Evolutionary conservation across 2,113 vertebrate genomes (phyloP).

Genomic region (Serilophus lunatus): DNA sequence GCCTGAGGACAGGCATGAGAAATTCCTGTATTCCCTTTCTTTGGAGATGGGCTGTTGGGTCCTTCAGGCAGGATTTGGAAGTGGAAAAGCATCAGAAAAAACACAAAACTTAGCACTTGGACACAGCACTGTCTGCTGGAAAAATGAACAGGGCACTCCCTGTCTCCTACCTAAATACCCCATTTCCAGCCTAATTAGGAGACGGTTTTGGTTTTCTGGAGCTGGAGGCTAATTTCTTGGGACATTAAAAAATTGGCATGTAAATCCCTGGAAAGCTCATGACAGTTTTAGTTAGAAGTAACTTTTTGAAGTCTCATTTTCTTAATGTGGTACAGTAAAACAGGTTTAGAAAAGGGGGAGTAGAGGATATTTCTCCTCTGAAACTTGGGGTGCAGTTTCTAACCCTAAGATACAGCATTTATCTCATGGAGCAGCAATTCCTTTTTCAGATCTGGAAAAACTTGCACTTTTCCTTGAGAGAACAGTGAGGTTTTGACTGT

Average conservation of each 20-base stretch:
- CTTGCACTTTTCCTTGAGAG: neutral
- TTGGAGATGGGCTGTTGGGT: neutral
- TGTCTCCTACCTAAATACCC: neutral
- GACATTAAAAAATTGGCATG: neutral
- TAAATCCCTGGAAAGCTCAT: neutral
- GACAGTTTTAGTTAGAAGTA: neutral
- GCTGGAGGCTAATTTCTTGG: neutral
- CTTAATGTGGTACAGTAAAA: neutral
- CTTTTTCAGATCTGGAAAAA: neutral
- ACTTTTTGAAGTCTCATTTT: neutral
- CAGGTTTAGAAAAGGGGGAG: neutral
- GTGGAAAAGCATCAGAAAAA: neutral
- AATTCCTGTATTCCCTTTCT: neutral
- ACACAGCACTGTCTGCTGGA: neutral
- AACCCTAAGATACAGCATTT: neutral
- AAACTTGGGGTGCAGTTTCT: neutral
- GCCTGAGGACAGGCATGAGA: neutral
- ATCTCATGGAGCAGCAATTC: neutral
- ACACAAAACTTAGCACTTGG: fast-evolving
- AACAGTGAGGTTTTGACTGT: neutral
- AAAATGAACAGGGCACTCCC: neutral
- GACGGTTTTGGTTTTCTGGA: neutral
- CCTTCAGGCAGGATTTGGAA: neutral
- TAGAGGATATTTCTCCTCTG: neutral
- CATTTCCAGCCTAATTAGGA: neutral